These are phyloP conservation scores for Leptinotarsa lineolata DNA, from an alignment of 1,140 invertebrate species.

Conservation along the genomic window DNA sequence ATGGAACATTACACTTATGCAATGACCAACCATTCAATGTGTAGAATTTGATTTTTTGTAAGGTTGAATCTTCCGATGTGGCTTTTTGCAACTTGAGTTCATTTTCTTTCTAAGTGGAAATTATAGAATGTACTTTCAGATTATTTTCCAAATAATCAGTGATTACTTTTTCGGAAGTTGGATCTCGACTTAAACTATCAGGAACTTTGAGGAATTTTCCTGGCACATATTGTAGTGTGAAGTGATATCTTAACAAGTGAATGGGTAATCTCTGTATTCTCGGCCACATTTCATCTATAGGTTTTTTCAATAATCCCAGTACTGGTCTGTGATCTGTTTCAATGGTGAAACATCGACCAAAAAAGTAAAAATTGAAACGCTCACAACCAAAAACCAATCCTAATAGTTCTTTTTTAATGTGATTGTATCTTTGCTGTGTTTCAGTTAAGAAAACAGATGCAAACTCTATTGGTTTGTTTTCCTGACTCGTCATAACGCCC, in stretches of 20 bases:
- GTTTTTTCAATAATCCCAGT: slow-evolving; percentile 19
- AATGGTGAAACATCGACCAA: too few species aligned
- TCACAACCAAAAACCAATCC: too few species aligned
- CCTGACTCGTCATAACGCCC: too few species aligned
- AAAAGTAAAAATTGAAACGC: too few species aligned
- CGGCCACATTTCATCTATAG: slow-evolving; percentile 16
- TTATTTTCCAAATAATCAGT: slow-evolving; percentile 14
- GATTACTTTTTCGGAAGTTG: slow-evolving; percentile 2
- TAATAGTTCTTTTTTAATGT: too few species aligned
- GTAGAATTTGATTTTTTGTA: slow-evolving; percentile 9
- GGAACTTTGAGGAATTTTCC: slow-evolving; percentile 22
- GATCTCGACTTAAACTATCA: slow-evolving; percentile 27
- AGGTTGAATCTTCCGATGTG: background rate
- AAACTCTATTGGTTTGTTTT: too few species aligned
- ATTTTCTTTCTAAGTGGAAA: too few species aligned
- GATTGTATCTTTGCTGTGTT: too few species aligned
- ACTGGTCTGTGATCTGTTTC: slow-evolving; percentile 13
- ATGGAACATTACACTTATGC: background rate
- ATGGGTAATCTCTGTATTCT: slow-evolving; percentile 21
- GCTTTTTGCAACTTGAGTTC: too few species aligned
- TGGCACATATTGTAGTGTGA: slow-evolving; percentile 22
- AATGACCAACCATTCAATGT: background rate
- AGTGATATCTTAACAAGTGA: slow-evolving; percentile 22
- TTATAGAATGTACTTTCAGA: too few species aligned
- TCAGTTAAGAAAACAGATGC: too few species aligned